Evolutionary conservation across 2,888 invertebrate species (phyloP).

Genomic region (Strigamia transsilvanica): DNA sequence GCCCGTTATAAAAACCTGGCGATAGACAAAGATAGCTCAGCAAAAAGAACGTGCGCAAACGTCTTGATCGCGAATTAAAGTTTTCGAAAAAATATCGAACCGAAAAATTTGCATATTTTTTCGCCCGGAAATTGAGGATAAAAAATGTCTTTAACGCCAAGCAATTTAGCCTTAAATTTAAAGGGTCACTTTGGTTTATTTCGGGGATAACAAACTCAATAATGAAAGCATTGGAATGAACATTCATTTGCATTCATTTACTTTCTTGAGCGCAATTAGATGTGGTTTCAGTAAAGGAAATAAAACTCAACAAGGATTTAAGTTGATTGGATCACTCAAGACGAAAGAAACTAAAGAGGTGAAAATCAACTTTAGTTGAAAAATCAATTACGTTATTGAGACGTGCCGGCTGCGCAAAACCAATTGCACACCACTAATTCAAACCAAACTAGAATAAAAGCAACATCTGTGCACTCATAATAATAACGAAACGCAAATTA

Average conservation of each 20-base stretch:
- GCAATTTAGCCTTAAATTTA: neutral
- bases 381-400: slow-evolving; percentile 38
- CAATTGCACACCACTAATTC: slow-evolving; percentile 19
- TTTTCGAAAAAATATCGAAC: neutral
- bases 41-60: neutral
- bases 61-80: neutral
- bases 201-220: neutral
- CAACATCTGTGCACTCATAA: slow-evolving; percentile 22
- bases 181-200: neutral
- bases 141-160: neutral
- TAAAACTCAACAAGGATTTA: neutral
- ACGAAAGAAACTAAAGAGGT: slow-evolving; percentile 7
- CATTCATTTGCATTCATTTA: slow-evolving; percentile 15
- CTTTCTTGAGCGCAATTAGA: neutral
- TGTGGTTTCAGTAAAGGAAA: neutral
- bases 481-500: neutral
- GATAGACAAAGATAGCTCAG: neutral
- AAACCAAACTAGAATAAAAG: neutral
- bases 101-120: neutral
- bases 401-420: slow-evolving; percentile 11
- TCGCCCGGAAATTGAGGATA: neutral
- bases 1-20: neutral
- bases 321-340: slow-evolving; percentile 15
- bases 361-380: slow-evolving; percentile 35
- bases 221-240: neutral